phyloP scores from a whole-genome alignment of 2,888 invertebrate genomes.

The Platerodrilus igneus region DNA sequence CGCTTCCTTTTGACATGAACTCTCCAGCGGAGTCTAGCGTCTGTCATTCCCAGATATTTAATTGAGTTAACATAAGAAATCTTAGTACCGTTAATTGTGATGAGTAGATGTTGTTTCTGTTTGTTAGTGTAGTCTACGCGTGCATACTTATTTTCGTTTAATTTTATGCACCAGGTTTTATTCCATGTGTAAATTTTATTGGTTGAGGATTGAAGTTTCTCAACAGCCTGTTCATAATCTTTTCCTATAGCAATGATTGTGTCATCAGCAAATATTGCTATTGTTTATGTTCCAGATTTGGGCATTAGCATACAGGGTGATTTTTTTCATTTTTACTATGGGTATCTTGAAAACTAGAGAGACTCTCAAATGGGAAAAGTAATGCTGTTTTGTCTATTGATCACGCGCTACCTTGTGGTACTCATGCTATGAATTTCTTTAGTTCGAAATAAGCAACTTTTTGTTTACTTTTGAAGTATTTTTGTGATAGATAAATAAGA shows the following conservation, averaged over 20 bases:
- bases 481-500: too few species aligned
- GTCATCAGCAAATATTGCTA: slow-evolving; percentile 24
- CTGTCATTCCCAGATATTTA: slow-evolving; percentile 15
- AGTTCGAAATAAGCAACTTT: slow-evolving; percentile 7
- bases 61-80: slow-evolving; percentile 17
- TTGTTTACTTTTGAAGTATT: slow-evolving; percentile 6
- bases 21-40: slow-evolving; percentile 23
- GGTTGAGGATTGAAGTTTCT: slow-evolving; percentile 17
- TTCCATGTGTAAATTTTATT: slow-evolving; percentile 21
- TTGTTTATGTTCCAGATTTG: slow-evolving; percentile 9
- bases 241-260: slow-evolving; percentile 13
- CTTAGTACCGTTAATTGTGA: too few species aligned
- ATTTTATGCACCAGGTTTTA: slow-evolving; percentile 28
- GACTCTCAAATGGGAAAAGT: too few species aligned
- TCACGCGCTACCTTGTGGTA: slow-evolving; percentile 20
- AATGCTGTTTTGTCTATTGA: too few species aligned
- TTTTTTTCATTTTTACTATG: too few species aligned
- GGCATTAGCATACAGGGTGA: slow-evolving; percentile 19
- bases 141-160: slow-evolving; percentile 27
- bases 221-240: too few species aligned
- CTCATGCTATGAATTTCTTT: slow-evolving; percentile 7
- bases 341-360: too few species aligned
- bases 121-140: slow-evolving; percentile 28
- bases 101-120: too few species aligned
- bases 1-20: slow-evolving; percentile 24